Conservation (phyloP, 1,140 invertebrate genomes). For the Nasonia vitripennis region DNA sequence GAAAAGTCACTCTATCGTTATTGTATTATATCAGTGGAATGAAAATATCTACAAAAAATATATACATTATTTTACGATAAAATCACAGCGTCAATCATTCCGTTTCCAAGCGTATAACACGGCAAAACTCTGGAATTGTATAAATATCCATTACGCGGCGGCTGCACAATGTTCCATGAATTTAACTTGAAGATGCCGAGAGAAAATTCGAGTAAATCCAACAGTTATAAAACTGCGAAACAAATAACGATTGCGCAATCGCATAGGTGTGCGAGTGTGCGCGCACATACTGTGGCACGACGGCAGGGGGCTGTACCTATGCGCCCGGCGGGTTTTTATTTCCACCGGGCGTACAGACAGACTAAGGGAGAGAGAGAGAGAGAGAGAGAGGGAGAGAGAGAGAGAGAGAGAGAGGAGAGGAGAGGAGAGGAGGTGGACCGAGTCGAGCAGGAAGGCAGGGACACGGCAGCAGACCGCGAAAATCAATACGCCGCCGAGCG, state of each 20-base stretch:
- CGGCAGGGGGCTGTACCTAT: neutral
- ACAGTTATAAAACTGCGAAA: neutral
- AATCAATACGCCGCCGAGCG: conserved; percentile 40
- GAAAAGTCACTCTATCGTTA: too few species aligned
- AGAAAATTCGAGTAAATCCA: neutral
- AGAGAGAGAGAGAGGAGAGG: neutral
- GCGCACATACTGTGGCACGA: neutral
- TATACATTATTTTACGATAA: neutral
- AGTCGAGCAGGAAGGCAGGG: conserved; percentile 8
- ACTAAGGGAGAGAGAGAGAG: neutral
- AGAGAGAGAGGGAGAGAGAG: neutral
- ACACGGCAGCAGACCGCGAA: conserved; percentile 25
- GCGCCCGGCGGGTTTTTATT: conserved; percentile 39
- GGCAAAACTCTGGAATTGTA: neutral
- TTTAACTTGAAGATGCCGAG: neutral
- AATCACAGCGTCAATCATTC: neutral
- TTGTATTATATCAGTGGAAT: too few species aligned
- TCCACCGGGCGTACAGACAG: neutral
- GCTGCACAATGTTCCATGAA: neutral
- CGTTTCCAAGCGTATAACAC: neutral
- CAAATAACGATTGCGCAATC: neutral
- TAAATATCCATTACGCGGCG: neutral
- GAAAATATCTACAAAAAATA: too few species aligned
- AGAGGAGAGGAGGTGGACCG: conserved; percentile 16
- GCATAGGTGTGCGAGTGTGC: neutral